Conservation (phyloP, 2,113 vertebrate species). For the Onychorhynchus coronatus region DNA sequence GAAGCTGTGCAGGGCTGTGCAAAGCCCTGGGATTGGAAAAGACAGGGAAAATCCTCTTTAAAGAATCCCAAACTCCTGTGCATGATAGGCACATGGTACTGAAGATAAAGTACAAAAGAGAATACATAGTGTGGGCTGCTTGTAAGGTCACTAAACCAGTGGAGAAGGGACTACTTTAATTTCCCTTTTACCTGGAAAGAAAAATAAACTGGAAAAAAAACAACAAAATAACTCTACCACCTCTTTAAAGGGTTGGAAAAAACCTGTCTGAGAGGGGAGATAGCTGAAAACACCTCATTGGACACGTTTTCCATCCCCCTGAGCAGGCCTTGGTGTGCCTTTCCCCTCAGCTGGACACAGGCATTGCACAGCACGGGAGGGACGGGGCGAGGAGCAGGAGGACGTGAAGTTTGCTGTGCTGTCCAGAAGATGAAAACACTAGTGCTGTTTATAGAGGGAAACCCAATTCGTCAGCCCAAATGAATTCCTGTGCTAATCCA, state of each 20-base stretch:
- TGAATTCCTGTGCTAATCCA: conserved; percentile 75
- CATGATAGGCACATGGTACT: not conserved
- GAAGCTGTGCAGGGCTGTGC: not conserved
- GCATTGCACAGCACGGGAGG: not conserved
- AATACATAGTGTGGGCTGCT: not conserved
- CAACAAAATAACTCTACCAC: not conserved
- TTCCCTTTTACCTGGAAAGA: conserved; percentile 59
- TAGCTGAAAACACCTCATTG: not conserved
- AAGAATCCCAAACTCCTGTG: not conserved
- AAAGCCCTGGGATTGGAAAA: not conserved
- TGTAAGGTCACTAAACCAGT: not conserved
- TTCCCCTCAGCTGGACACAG: not conserved
- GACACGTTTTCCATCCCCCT: conserved; percentile 9
- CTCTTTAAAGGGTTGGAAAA: not conserved
- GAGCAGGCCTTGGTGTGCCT: not conserved
- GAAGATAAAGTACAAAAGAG: not conserved
- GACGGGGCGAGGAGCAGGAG: not conserved
- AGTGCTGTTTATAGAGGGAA: conserved; percentile 86
- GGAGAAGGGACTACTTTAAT: not conserved
- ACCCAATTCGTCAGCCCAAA: conserved; percentile 76
- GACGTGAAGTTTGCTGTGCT: conserved; percentile 55
- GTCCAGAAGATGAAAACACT: conserved; percentile 67
- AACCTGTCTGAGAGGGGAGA: not conserved
- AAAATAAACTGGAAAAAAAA: conserved; percentile 14
- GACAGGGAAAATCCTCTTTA: not conserved